Base-by-base conservation (phyloP, 1,140 invertebrate genomes). In the Bathynomus jamesi region DNA sequence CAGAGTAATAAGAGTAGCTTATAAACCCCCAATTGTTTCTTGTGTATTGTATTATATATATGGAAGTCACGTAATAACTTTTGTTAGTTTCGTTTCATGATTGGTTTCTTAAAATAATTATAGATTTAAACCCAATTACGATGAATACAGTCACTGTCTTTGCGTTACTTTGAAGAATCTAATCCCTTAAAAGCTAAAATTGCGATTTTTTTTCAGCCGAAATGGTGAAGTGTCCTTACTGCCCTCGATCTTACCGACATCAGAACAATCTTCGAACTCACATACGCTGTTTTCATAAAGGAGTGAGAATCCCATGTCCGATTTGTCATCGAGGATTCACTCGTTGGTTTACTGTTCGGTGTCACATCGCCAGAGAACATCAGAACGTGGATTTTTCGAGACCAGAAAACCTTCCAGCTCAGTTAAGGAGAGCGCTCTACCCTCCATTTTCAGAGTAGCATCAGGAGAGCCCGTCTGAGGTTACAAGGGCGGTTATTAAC, bases 261-360 rank as follows among this genome's bases (percentile, higher is more conserved):
- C 92, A 95, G 85, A 95, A 92, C 80, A 95, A 95, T 81, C 83
- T 95, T 79, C 87, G 92, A 60, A 92, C 92, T 61, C 92, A 95
- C 82, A 93, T 95, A 80, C 84, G 92, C 63, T 92, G 94, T 80
- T 87, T 92, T 78, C 92, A 95, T 82, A 92, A 94, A 83, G 92
- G 92, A 60, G 93, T 94, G 74, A 86, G 91, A 10, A 91, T 93
- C 78, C 91, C 90, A 4, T 93, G 91, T 82, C 92, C 91, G 27
- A 92, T 91, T 82, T 94, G 91, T 82, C 85, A 89, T 78, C 88
- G 92, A 68, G 94, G 92, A n/a, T 95, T 95, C 83, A 95, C 92
- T 69, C 87, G 92, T 75, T 94, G 94, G 85, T 94, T 94, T 84
- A 95, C 92, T 28, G 91, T 93, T 76, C 86, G 92, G 31, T 87